Evolutionary conservation across 1,140 invertebrate species (phyloP), one percentile per base, ranked within the genome.

Genomic region (Drosophila nannoptera): DNA sequence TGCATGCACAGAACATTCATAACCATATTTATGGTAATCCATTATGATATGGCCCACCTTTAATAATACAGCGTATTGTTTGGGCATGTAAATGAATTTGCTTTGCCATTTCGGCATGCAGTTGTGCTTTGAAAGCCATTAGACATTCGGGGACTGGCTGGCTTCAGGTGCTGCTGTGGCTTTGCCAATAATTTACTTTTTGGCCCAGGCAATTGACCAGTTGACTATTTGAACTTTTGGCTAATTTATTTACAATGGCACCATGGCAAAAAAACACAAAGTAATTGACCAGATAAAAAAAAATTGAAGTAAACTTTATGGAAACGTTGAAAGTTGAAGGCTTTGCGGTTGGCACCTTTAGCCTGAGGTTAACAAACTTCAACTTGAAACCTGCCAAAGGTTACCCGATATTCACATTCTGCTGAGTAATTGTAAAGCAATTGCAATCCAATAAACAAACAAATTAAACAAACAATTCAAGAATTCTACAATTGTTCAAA

Each of bases 341-440:
- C 38, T 49, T 75, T 71, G 49, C 12, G 65, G 52, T 52, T 69
- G 61, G 38, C 46, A 75, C 69, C 69, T 76, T 69, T 76, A 59
- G 60, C 70, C 32, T 65, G 60, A 67, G 78, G 78, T 81, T 58
- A 81, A 77, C 82, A 77, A 82, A 81, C 78, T 75, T 77, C 65
- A 82, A 77, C 78, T 82, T 82, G 74, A 82, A 64, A 36, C 32
- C 32, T 42, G 55, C 36, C 35, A 73, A 73, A 73, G 70, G 70
- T 73, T 68, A 63, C 40, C 22, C 48, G 59, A 59, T 63, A 16
- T 33, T 65, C 58, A 58, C 1, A 22, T 22, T 22, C 22, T 78
- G 67, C 60, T 78, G 48, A 65, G 55, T 80, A 78, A 78, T 75
- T 72, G 63, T 76, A 74, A 72, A 16, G 22, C 54, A 66, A 58